Evolutionary conservation across 2,113 vertebrate genomes (phyloP).

Genomic region (Embiotoca jacksoni): DNA sequence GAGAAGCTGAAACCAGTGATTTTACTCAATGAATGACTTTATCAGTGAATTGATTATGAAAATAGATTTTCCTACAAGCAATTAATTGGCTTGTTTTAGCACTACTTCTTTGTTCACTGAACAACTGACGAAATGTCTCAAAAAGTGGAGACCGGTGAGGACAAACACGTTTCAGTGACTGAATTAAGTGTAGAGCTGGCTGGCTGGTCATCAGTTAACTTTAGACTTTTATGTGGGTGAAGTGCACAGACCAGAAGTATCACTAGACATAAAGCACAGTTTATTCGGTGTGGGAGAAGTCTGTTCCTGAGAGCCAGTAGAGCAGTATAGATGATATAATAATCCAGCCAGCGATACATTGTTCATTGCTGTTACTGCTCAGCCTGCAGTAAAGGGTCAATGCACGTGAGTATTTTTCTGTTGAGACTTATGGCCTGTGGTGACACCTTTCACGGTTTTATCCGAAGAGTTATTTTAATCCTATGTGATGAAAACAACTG

Average conservation of each 20-base stretch:
- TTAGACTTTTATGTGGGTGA: not conserved
- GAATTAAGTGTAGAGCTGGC: too few relatives aligned
- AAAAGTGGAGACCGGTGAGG: too few relatives aligned
- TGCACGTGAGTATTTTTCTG: slow-evolving; percentile 14
- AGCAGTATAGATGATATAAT: slow-evolving; percentile 3
- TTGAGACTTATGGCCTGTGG: slow-evolving; percentile 14
- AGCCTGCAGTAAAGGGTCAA: slow-evolving; percentile 48
- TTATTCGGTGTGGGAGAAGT: not conserved
- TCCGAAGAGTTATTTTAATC: not conserved
- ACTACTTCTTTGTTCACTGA: too few relatives aligned
- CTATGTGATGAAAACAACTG: slow-evolving; percentile 9
- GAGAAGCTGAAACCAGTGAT: too few relatives aligned
- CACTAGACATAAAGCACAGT: not conserved
- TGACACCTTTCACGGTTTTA: not conserved
- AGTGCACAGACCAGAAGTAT: not conserved
- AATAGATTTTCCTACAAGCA: too few relatives aligned
- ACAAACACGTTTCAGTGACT: too few relatives aligned
- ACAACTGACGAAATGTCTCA: too few relatives aligned
- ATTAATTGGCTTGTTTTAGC: too few relatives aligned
- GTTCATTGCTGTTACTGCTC: slow-evolving; percentile 15
- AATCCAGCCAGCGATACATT: slow-evolving; percentile 18
- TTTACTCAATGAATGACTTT: too few relatives aligned
- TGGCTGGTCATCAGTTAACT: too few relatives aligned
- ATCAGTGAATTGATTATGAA: too few relatives aligned
- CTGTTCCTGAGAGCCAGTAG: not conserved